These are phyloP conservation scores for Alectoris magna DNA, from an alignment of 2,797 vertebrate species.

Conservation along the genomic window DNA sequence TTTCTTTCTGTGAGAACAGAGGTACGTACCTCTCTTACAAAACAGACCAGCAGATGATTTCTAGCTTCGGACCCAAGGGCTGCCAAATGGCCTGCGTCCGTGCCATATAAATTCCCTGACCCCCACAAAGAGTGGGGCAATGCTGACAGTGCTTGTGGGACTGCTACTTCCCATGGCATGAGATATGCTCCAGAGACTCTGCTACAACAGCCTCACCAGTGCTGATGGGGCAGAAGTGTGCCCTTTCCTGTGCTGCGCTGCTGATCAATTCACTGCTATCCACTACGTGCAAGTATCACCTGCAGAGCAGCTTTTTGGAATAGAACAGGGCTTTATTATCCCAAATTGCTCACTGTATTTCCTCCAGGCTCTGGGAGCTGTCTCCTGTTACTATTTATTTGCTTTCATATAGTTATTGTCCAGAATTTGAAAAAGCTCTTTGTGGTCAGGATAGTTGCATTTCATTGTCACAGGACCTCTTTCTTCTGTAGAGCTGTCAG, in stretches of 20 bases:
- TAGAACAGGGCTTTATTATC: background rate
- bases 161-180: background rate
- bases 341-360: background rate
- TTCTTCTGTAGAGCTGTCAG: background rate
- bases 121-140: background rate
- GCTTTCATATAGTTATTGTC: background rate
- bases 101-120: accelerated
- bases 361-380: background rate
- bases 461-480: background rate
- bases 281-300: background rate
- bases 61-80: background rate
- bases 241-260: background rate
- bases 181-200: background rate
- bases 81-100: accelerated
- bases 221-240: accelerated
- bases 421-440: background rate
- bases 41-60: background rate
- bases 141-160: background rate
- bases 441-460: background rate
- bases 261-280: background rate
- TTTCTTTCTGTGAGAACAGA: background rate
- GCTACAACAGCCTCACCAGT: background rate
- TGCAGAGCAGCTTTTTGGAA: background rate
- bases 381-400: background rate
- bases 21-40: background rate